A percentile compares a stretch with the other conserved stretches of the same genome.
These are phyloP conservation scores for Saccopteryx bilineata DNA, from an alignment of 2,113 vertebrate genomes.

Conservation along the genomic window DNA sequence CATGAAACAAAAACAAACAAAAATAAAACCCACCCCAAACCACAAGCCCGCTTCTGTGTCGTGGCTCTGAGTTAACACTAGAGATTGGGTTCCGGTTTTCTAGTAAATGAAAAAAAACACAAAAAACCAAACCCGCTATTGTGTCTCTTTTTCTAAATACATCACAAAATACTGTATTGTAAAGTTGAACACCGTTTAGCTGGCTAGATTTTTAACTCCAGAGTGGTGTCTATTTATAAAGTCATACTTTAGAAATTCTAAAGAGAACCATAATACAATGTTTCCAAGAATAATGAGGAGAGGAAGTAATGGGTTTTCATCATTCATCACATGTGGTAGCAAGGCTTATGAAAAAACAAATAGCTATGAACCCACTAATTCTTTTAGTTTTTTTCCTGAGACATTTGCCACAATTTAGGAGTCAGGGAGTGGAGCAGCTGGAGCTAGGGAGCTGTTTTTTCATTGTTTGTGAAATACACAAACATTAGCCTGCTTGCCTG, in stretches of 20 bases:
- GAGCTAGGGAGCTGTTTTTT: neutral
- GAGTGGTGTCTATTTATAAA: neutral
- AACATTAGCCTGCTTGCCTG: neutral
- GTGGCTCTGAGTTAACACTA: neutral
- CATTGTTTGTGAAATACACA: neutral
- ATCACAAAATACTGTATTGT: neutral
- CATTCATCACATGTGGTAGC: neutral
- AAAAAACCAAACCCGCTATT: neutral
- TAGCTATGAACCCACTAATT: neutral
- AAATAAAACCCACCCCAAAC: neutral
- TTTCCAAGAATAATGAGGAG: neutral
- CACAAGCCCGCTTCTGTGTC: neutral
- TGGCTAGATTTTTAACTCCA: constrained; percentile 35
- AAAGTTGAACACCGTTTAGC: neutral
- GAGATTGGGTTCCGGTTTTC: neutral
- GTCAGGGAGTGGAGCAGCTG: neutral
- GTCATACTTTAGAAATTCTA: constrained; percentile 4
- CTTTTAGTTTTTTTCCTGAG: neutral
- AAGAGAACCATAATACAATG: neutral
- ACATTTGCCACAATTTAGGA: neutral
- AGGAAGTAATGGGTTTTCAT: neutral
- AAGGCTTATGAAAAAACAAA: constrained; percentile 20
- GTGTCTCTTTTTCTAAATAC: neutral
- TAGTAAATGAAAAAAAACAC: neutral
- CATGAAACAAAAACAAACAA: neutral